Conservation (phyloP, 1,140 invertebrate genomes). For the Musca domestica region DNA sequence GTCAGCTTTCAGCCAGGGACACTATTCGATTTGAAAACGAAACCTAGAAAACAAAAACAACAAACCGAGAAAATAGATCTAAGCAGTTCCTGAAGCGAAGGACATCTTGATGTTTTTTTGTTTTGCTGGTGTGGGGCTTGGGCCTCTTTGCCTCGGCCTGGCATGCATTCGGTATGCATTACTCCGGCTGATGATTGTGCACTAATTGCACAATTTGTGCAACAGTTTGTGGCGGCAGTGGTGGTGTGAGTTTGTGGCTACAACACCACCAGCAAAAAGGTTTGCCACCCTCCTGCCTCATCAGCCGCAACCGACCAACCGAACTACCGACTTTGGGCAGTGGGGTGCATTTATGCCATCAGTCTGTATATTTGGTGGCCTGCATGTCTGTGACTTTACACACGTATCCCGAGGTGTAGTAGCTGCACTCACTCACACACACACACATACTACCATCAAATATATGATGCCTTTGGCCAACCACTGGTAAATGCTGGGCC, state of each 20-base stretch:
- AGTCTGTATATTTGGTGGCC: neutral
- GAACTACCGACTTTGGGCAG: too few species aligned
- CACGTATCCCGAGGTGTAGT: conserved; percentile 9
- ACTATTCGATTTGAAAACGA: neutral
- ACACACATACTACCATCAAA: neutral
- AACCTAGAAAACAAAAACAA: neutral
- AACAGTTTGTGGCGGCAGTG: neutral
- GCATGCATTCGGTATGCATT: conserved; percentile 11
- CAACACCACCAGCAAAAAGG: conserved; percentile 6
- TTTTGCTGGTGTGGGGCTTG: neutral
- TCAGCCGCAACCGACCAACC: too few species aligned
- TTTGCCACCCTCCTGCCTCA: conserved; percentile 3
- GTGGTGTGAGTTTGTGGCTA: neutral
- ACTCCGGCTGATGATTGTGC: conserved; percentile 17
- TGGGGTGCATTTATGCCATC: neutral
- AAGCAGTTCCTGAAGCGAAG: conserved; percentile 15
- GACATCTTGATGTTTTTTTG: conserved; percentile 17
- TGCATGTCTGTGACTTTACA: neutral
- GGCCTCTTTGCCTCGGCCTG: too few species aligned
- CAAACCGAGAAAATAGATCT: too few species aligned
- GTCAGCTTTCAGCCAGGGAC: neutral
- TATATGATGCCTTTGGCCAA: conserved; percentile 11
- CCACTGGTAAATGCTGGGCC: neutral
- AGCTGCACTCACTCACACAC: neutral
- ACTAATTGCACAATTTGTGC: conserved; percentile 22